These are phyloP conservation scores for Labroides dimidiatus DNA, from an alignment of 2,797 vertebrate species.

Conservation along the genomic window DNA sequence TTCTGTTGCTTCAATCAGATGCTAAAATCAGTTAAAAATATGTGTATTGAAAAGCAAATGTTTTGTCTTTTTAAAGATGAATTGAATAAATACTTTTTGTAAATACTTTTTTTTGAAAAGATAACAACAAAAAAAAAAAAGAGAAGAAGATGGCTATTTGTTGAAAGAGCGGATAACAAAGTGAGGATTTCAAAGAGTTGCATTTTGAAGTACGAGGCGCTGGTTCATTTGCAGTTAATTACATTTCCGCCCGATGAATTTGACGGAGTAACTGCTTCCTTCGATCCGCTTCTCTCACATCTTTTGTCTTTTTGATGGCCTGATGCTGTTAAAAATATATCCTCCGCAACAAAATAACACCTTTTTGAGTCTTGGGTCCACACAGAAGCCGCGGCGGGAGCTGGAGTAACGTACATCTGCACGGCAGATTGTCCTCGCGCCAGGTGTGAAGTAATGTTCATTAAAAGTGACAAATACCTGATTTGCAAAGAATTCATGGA, in stretches of 20 bases:
- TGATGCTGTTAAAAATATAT: constrained; percentile 80
- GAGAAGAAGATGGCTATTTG: constrained; percentile 55
- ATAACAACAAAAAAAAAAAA: constrained; percentile 72
- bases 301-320: constrained; percentile 73
- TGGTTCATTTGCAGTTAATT: constrained; percentile 80
- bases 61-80: constrained; percentile 77
- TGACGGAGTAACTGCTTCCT: constrained; percentile 64
- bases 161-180: constrained; percentile 70
- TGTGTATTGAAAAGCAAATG: constrained; percentile 71
- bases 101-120: constrained; percentile 48
- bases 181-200: constrained; percentile 70
- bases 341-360: constrained; percentile 77
- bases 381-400: constrained; percentile 55
- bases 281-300: constrained; percentile 66
- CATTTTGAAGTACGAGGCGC: constrained; percentile 68
- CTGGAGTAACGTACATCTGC: constrained; percentile 74
- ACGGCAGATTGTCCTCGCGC: constrained; percentile 68
- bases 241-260: constrained; percentile 69
- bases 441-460: constrained; percentile 81
- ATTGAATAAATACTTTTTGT: constrained; percentile 65
- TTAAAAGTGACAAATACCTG: constrained; percentile 83
- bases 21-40: constrained; percentile 77
- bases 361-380: constrained; percentile 65
- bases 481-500: constrained; percentile 67
- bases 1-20: constrained; percentile 71